A percentile compares a stretch with the other conserved stretches of the same genome.
Evolutionary conservation across 2,797 vertebrate genomes (phyloP).

Genomic region (Lacerta viridis): DNA sequence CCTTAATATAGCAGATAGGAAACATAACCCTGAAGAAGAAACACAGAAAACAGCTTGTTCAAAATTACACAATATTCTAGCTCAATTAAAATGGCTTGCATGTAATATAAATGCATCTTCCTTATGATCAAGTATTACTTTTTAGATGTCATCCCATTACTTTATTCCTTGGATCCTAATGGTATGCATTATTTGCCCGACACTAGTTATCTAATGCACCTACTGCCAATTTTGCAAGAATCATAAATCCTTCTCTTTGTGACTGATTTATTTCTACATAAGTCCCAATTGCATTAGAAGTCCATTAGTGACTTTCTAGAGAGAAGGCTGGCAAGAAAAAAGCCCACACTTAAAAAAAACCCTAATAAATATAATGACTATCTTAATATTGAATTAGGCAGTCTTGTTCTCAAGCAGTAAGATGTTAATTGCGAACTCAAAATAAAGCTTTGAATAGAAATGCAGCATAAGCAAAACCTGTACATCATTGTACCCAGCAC

Average conservation of each 20-base stretch:
- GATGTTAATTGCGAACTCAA: conserved; percentile 56
- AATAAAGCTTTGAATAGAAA: conserved; percentile 48
- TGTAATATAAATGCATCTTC: neutral
- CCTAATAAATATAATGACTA: conserved; percentile 55
- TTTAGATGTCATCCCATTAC: conserved; percentile 21
- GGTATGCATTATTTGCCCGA: conserved; percentile 55
- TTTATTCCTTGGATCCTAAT: conserved; percentile 53
- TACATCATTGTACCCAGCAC: neutral
- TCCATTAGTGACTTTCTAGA: conserved; percentile 75
- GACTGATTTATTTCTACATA: conserved; percentile 74
- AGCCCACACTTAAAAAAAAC: conserved; percentile 25
- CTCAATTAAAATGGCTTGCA: neutral
- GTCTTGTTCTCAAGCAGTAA: conserved; percentile 51
- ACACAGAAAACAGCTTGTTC: neutral
- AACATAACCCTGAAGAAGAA: neutral
- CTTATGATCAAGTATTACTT: conserved; percentile 15
- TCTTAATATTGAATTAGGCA: conserved; percentile 64
- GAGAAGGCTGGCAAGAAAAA: conserved; percentile 44
- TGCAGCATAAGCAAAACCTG: neutral
- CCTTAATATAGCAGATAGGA: neutral
- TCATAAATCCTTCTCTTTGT: conserved; percentile 72
- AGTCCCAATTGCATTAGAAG: conserved; percentile 74
- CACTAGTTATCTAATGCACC: conserved; percentile 66
- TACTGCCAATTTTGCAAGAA: conserved; percentile 68
- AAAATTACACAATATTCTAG: neutral